Percentiles rank a stretch among this genome's conserved stretches.
Evolutionary conservation across 2,888 invertebrate genomes (phyloP).

Genomic region (Chymomyza amoena): DNA sequence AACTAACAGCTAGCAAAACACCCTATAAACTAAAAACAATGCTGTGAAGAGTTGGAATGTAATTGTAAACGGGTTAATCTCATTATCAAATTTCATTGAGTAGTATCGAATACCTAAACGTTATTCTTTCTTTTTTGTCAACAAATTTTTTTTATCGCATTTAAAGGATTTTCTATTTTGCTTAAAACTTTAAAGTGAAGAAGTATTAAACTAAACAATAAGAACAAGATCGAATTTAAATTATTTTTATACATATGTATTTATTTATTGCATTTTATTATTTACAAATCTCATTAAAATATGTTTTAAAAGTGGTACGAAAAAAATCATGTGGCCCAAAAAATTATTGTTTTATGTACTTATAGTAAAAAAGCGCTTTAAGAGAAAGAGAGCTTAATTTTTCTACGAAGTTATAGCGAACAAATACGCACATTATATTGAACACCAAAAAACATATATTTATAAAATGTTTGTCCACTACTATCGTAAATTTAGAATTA

Average conservation of each 20-base stretch:
- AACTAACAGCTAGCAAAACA: neutral
- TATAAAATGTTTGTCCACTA: slow-evolving; percentile 44
- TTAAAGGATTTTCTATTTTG: no score
- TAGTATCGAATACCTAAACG: no score
- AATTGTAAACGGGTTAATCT: no score
- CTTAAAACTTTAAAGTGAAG: neutral
- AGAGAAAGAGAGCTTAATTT: neutral
- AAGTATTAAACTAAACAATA: neutral
- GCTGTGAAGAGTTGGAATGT: no score
- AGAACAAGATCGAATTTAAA: neutral
- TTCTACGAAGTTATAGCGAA: neutral
- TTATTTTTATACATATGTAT: neutral
- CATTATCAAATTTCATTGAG: no score
- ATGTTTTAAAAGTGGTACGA: no score
- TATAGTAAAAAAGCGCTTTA: neutral
- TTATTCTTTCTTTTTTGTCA: no score
- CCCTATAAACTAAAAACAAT: neutral
- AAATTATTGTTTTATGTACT: no score
- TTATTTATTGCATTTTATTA: neutral
- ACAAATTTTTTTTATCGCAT: no score
- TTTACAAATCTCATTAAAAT: neutral
- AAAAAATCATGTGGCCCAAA: no score
- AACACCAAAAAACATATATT: slow-evolving; percentile 6
- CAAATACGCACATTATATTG: neutral
- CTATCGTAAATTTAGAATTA: slow-evolving; percentile 51